Conservation (phyloP, 2,113 vertebrate species). For the Hippoglossus stenolepis region DNA sequence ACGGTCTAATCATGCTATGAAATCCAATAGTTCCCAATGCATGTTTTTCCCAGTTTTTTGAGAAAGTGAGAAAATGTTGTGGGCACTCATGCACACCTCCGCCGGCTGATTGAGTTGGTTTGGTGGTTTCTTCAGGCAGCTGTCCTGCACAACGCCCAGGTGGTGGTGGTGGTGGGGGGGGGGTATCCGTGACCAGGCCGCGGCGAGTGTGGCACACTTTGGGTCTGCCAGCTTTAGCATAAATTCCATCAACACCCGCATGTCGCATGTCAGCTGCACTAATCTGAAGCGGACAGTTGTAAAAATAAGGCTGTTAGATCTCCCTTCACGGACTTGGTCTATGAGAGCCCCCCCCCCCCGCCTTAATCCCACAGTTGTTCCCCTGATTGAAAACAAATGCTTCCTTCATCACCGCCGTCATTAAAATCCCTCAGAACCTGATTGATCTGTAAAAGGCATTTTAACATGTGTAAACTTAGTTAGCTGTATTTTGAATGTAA, state of each 20-base stretch:
- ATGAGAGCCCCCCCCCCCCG: not conserved
- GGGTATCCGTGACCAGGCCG: slow-evolving; percentile 23
- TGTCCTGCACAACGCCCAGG: slow-evolving; percentile 44
- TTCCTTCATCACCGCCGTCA: slow-evolving; percentile 41
- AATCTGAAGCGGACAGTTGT: slow-evolving; percentile 73
- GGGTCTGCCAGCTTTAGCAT: slow-evolving; percentile 45
- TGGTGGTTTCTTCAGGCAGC: slow-evolving; percentile 37
- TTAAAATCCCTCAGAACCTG: slow-evolving; percentile 7
- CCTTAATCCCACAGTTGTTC: slow-evolving; percentile 73
- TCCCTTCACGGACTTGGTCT: slow-evolving; percentile 1
- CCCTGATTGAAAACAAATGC: slow-evolving; percentile 65
- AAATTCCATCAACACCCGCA: slow-evolving; percentile 59
- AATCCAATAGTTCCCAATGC: slow-evolving; percentile 46
- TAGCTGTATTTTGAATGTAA: not conserved
- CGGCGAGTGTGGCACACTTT: slow-evolving; percentile 23
- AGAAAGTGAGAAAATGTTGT: slow-evolving; percentile 32
- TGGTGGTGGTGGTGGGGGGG: slow-evolving; percentile 28
- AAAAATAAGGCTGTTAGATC: slow-evolving; percentile 60
- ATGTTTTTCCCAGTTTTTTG: not conserved
- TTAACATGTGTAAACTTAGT: slow-evolving; percentile 1
- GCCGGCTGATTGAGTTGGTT: slow-evolving; percentile 28
- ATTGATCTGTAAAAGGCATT: slow-evolving; percentile 12
- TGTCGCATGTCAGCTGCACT: slow-evolving; percentile 64
- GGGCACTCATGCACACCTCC: slow-evolving; percentile 21
- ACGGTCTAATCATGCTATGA: slow-evolving; percentile 33